A percentile compares a stretch with the other conserved stretches of the same genome.
These are phyloP conservation scores for Thysanoteuthis rhombus DNA, from an alignment of 2,888 invertebrate genomes.

Conservation along the genomic window DNA sequence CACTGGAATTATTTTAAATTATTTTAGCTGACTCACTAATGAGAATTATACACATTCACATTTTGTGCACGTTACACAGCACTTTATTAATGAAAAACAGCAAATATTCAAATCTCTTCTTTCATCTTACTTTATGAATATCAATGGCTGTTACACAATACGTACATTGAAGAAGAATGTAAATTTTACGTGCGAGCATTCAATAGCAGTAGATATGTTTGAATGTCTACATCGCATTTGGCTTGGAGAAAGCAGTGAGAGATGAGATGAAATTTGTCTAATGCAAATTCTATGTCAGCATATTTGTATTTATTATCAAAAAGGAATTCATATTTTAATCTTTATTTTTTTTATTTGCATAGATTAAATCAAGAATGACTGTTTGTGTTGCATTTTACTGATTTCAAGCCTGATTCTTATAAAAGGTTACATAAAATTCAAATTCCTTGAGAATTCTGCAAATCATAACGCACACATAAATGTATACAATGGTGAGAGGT, in stretches of 20 bases:
- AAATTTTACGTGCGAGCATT: not conserved
- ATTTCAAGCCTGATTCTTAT: not conserved
- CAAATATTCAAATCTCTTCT: not conserved
- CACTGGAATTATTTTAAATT: not conserved
- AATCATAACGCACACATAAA: not conserved
- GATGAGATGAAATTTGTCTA: not conserved
- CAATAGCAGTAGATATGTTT: not conserved
- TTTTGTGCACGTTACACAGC: not conserved
- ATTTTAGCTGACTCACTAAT: not conserved
- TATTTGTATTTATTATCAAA: not conserved
- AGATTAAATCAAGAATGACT: not conserved
- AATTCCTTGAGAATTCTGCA: not conserved
- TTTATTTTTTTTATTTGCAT: not conserved
- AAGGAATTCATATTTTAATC: not conserved
- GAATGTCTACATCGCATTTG: not conserved
- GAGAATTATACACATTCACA: not conserved
- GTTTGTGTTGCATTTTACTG: not conserved
- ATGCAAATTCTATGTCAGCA: not conserved
- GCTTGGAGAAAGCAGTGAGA: not conserved
- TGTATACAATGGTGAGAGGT: not conserved
- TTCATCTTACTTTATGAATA: slow-evolving; percentile 12
- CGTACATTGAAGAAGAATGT: not conserved
- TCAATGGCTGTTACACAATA: slow-evolving; percentile 12
- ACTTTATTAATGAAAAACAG: not conserved
- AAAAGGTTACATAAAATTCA: not conserved